Base-by-base conservation (phyloP, 2,113 vertebrate species). In the Ammodytes dubius region DNA sequence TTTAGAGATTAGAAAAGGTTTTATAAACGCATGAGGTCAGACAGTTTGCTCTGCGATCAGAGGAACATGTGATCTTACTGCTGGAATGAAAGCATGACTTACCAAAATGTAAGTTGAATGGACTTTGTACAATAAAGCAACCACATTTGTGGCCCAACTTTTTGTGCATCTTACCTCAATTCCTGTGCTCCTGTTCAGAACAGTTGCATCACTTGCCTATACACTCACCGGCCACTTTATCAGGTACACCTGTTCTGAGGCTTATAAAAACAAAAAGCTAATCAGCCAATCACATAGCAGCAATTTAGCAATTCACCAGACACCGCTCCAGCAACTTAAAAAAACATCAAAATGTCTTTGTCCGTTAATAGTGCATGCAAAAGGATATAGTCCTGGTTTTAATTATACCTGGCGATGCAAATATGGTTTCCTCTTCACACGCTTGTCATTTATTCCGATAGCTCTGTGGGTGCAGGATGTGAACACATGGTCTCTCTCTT, bases 361-460 rank as follows among this genome's bases (percentile, higher is more conserved):
- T 27, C 27, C 27, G 27, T 27, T 27, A 27, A 27, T 27, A 27
- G 27, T 27, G 27, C 27, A 27, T 27, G 27, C 27, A 27, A 27
- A 27, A 27, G 27, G 27, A 27, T 27, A 27, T 27, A 27, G 27
- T 54, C 72, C 47, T 63, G 46, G 40, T 79, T 81, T 57, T 68
- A 54, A 45, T 58, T 17, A 19, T 67, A 47, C n/a, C 45, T 7
- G 7, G 12, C 0, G 42, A 14, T 77, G 70, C 61, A 82, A 81
- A 81, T 70, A 19, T 68, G 81, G 43, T 71, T 88, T 76, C 61
- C 69, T 50, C 14, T 65, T 49, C 35, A 77, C 37, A 65, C 53
- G 64, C 40, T 7, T 42, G 60, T 61, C 60, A 54, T 77, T 83
- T 81, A 59, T 54, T 58, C 39, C 5, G 11, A 52, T 4, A 67